A percentile compares a stretch with the other conserved stretches of the same genome.
These are phyloP conservation scores for Nysson spinosus DNA, from an alignment of 2,888 invertebrate genomes.

Conservation along the genomic window DNA sequence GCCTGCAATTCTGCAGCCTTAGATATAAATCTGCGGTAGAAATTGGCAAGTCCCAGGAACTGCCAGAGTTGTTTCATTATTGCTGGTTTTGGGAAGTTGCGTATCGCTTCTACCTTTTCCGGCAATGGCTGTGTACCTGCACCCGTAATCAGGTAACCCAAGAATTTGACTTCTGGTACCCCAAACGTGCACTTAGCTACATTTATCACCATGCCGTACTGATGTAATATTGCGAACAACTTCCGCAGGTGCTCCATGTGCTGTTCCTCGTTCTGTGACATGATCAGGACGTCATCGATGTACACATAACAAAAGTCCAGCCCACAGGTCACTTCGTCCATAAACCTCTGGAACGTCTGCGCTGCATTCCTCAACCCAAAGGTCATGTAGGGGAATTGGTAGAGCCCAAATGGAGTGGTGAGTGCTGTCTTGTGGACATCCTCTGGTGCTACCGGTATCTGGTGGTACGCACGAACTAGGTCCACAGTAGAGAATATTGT, in stretches of 20 bases:
- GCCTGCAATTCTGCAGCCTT: neutral
- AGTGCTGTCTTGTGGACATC: constrained; percentile 5
- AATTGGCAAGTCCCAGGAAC: constrained; percentile 4
- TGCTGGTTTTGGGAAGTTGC: neutral
- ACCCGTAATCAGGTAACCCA: neutral
- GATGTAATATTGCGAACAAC: neutral
- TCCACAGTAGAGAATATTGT: constrained; percentile 1
- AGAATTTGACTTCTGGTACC: neutral
- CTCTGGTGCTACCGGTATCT: neutral
- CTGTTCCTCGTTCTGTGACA: neutral
- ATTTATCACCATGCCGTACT: neutral
- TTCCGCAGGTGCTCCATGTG: neutral
- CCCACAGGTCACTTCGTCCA: neutral
- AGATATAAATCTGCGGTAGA: constrained; percentile 4
- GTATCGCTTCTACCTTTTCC: neutral
- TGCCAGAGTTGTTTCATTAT: neutral
- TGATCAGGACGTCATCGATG: constrained; percentile 3
- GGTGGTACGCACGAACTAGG: neutral
- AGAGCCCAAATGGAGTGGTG: too few relatives aligned
- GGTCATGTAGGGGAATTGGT: neutral
- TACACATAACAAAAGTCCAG: constrained; percentile 8
- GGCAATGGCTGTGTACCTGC: constrained; percentile 1
- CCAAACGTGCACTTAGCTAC: constrained; percentile 4
- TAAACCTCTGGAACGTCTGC: constrained; percentile 1
- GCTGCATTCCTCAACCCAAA: neutral